These are phyloP conservation scores for Drosophila robusta DNA, from an alignment of 2,888 invertebrate species.

Conservation along the genomic window DNA sequence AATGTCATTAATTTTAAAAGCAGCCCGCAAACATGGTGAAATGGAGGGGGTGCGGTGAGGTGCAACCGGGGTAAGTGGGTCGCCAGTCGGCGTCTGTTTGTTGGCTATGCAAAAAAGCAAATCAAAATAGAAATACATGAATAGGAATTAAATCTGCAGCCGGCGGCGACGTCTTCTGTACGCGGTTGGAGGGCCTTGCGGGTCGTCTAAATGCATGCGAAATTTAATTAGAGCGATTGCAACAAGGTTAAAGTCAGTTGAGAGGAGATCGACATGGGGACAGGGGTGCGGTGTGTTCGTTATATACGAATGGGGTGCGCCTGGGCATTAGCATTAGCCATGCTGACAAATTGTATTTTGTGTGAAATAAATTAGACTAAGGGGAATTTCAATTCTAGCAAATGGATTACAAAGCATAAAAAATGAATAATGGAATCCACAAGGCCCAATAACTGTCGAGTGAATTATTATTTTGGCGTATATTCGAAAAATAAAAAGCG, in stretches of 20 bases:
- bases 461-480: background rate
- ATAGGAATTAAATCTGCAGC: constrained; percentile 53
- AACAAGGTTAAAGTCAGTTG: constrained; percentile 82
- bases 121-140: constrained; percentile 33
- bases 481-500: background rate
- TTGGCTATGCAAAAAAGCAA: constrained; percentile 29
- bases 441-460: background rate
- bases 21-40: constrained; percentile 10
- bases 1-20: constrained; percentile 68
- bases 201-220: constrained; percentile 50
- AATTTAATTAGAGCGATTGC: constrained; percentile 75
- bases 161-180: constrained; percentile 34
- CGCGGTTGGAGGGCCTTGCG: constrained; percentile 41
- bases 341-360: constrained; percentile 33
- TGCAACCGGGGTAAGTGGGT: constrained; percentile 47
- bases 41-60: background rate
- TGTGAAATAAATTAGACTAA: constrained; percentile 10
- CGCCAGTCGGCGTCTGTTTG: constrained; percentile 28
- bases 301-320: constrained; percentile 22
- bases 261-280: background rate
- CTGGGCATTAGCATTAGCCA: constrained; percentile 24
- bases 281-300: background rate
- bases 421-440: background rate
- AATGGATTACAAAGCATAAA: background rate
- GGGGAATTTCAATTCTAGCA: constrained; percentile 1